Conservation (phyloP, 2,888 invertebrate species). For the Cactoblastis cactorum region DNA sequence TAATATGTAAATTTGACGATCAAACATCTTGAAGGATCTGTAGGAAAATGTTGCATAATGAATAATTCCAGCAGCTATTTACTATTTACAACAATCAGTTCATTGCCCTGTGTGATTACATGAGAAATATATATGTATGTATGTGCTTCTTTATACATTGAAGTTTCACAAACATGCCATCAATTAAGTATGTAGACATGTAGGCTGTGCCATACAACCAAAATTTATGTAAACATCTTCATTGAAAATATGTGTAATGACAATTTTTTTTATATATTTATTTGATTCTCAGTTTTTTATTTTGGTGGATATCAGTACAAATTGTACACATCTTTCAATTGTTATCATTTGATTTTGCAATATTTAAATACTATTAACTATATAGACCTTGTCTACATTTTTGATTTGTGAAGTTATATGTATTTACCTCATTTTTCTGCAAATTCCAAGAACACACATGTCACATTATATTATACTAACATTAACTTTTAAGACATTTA, state of each 20-base stretch:
- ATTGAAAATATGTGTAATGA: background rate
- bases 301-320: too few relatives aligned
- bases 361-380: too few relatives aligned
- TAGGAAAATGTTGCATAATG: slow-evolving; percentile 5
- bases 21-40: slow-evolving; percentile 1
- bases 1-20: background rate
- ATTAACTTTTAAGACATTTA: too few relatives aligned
- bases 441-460: too few relatives aligned
- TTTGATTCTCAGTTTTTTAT: too few relatives aligned
- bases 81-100: background rate
- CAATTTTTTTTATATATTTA: background rate
- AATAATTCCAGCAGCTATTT: slow-evolving; percentile 5
- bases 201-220: background rate
- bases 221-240: background rate
- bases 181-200: too few relatives aligned
- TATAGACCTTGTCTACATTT: too few relatives aligned
- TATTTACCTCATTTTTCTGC: too few relatives aligned
- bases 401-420: too few relatives aligned
- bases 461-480: too few relatives aligned
- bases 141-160: background rate
- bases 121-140: background rate
- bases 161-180: background rate
- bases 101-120: background rate
- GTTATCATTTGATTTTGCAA: too few relatives aligned
- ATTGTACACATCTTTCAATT: too few relatives aligned